Conservation (phyloP, 2,888 invertebrate genomes). For the Sylvicola cinctus region DNA sequence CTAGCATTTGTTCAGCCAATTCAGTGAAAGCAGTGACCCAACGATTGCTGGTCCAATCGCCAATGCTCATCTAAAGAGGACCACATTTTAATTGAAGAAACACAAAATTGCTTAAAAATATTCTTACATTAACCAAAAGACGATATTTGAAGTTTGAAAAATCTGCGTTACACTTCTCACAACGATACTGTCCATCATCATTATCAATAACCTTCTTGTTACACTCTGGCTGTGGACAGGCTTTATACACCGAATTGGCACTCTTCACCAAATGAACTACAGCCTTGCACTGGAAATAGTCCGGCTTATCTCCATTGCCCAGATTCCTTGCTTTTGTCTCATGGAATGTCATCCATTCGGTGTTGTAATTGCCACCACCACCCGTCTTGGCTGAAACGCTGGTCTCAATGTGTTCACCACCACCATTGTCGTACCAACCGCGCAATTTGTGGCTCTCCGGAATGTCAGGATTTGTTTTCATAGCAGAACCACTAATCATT, state of each 20-base stretch:
- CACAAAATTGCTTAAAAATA: not conserved
- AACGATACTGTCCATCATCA: slow-evolving; percentile 71
- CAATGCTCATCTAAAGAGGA: slow-evolving; percentile 49
- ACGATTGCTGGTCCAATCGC: slow-evolving; percentile 69
- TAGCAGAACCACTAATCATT: slow-evolving; percentile 32
- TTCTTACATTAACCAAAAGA: slow-evolving; percentile 57
- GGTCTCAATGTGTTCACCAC: slow-evolving; percentile 35
- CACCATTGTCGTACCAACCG: slow-evolving; percentile 81
- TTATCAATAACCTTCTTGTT: slow-evolving; percentile 89
- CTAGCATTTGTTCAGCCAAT: slow-evolving; percentile 56
- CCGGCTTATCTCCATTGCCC: slow-evolving; percentile 55
- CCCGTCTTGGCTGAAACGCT: slow-evolving; percentile 44
- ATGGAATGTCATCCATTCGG: slow-evolving; percentile 54
- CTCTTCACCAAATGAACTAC: slow-evolving; percentile 55
- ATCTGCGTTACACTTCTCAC: slow-evolving; percentile 84
- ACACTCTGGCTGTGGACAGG: slow-evolving; percentile 75
- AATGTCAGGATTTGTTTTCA: slow-evolving; percentile 76
- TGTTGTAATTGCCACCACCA: slow-evolving; percentile 27
- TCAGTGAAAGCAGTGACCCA: slow-evolving; percentile 87
- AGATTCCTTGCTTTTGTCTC: slow-evolving; percentile 52
- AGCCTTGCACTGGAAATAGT: slow-evolving; percentile 61
- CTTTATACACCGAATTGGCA: slow-evolving; percentile 76
- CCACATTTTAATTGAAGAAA: not conserved
- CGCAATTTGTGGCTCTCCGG: slow-evolving; percentile 66
- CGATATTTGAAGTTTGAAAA: slow-evolving; percentile 73